Base-by-base conservation (phyloP, 2,797 vertebrate species). In the Apodemus agrarius region DNA sequence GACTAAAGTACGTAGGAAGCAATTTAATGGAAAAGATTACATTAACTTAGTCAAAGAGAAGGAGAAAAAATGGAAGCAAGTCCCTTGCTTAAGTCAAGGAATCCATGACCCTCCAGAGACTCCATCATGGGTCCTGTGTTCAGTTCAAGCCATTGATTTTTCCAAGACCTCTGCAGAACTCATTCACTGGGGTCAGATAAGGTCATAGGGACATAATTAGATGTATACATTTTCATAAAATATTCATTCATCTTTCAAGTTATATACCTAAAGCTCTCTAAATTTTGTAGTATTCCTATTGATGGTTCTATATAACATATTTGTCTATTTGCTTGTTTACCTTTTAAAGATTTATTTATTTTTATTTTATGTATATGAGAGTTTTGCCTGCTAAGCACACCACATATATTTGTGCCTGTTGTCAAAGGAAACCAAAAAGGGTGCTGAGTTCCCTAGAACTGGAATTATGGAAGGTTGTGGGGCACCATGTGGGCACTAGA, bases 231-330 rank as follows among this genome's bases (percentile, higher is more conserved):
- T 85, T 95, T 90, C 59, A 57, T 34, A 88, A 22, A 86, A 46
- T 76, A 79, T 57, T 76, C 26, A 10, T 80, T 87, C 72, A 52
- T 74, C 29, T 72, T 84, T 91, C 80, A 84, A 90, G 46, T 59
- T 87, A 54, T 17, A 14, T 31, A 40, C 26, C 59, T 54, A 59
- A 88, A 91, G 82, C 43, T 31, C 63, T 54, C 43, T 65, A 24
- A 89, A 63, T 72, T 85, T 91, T 75, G 65, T 40, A 80, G n/a
- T 91, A 46, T 78, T 93, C 8, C 34, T 81, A 24, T 52, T 90
- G 13, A 76, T 37, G 6, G 37, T 78, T 92, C 29, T 37, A 92
- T 52, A 79, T 52, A 61, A 49, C 6, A 63, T 43, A 29, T 63
- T 80, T 81, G 52, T 81, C 79, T 57, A 11, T 81, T 57, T 81